Evolutionary conservation across 2,888 invertebrate species (phyloP), one percentile per base, ranked within the genome.

Genomic region (Melolontha melolontha): DNA sequence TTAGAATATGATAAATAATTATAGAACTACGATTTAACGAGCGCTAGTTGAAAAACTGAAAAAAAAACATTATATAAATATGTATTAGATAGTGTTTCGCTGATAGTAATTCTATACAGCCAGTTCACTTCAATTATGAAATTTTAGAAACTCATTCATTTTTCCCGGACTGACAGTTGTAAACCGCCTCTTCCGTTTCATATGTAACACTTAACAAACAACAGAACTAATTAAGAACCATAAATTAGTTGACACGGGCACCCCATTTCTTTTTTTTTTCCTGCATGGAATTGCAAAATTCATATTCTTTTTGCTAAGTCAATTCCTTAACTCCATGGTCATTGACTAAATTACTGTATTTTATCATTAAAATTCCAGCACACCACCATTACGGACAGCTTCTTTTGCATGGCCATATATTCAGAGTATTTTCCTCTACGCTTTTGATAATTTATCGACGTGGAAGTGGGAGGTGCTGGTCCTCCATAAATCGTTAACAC

Each of bases 151-250:
- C 51, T n/a, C 64, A 64, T 49, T 39, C 64, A 51, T 64, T 64
- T 42, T 16, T 54, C 34, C 54, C 29, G 12, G 14, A 42, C 16
- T 64, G 64, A 64, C 64, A 64, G 52, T 54, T 54, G 52, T 44
- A 64, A 52, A 44, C 52, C 64, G 52, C 64, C 64, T 64, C 64
- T 64, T 64, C 64, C 64, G 64, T 64, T 64, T 54, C 59, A 62
- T 62, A n/a, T 62, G 59, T 22, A 47, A 62, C 39, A 39, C 47
- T 62, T 47, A 59, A 47, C 59, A 62, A 62, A 62, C 59, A 55
- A 49, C 59, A 62, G 49, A 29, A 62, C 59, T 62, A 62, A 62
- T 62, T 62, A 62, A 62, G 59, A 34, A 62, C 49, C 59, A 62
- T 62, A 62, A 62, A 62, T 62, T 62, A 62, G 47, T 39, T 62